Base-by-base conservation (phyloP, 2,113 vertebrate genomes). In the Colius striatus region DNA sequence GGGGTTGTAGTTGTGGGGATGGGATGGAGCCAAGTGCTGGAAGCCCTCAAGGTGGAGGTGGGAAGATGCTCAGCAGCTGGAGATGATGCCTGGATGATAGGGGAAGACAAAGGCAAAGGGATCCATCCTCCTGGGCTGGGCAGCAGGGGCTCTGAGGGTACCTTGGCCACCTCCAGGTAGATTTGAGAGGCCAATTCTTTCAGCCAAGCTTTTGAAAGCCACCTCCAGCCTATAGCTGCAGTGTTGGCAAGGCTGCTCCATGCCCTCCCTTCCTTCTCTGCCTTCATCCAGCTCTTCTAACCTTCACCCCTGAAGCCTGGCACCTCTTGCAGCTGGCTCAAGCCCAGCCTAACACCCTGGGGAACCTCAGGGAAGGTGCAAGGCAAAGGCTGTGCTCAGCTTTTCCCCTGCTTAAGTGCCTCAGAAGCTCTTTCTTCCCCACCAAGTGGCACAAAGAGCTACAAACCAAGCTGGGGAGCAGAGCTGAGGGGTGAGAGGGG, bases 151-250 rank as follows among this genome's bases (percentile, higher is more conserved):
- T 83, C n/a, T n/a, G 74, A 36, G 54, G 61, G 29, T 27, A 41
- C 13, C 6, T 2, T 58, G 82, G 23, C 30, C 63, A 38, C 23
- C 29, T 53, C 50, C 36, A 13, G 16, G 16, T 16, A 34, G 26
- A 6, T n/a, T 11, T 29, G 47, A 76, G 51, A 63, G 36, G 4
- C 6, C 30, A 92, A 26, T 21, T 72, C 54, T 57, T 66, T 27
- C 0, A 1, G 27, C 43, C 15, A 47, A 72, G 41, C 9, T 66
- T 36, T 17, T 25, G 51, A 62, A 25, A 25, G 75, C 48, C 23
- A 29, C 12, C 73, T 66, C 50, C 45, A 73, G 67, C 45, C 29
- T 4, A 5, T 3, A 26, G 66, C 60, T 76, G 32, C 0, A 0
- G 47, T 21, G 18, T 25, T n/a, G 29, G 71, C 34, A 54, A 45